Evolutionary conservation across 2,888 invertebrate species (phyloP).

Genomic region (Platypus cylindrus): DNA sequence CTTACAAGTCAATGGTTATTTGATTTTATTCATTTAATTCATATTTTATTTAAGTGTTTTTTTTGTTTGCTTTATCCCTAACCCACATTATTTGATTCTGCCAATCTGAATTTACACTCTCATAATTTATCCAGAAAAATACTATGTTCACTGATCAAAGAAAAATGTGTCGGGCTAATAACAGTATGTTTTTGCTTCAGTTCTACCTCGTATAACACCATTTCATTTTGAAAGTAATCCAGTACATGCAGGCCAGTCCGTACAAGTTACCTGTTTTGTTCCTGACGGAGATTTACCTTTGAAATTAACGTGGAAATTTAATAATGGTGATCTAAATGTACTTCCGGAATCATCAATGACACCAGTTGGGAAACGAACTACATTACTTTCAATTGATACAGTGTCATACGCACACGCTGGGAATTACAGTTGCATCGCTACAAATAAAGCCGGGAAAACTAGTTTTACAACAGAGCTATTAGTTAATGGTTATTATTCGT

Average conservation of each 20-base stretch:
- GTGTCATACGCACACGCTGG: conserved; percentile 42
- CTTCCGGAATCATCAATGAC: conserved; percentile 37
- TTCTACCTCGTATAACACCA: conserved; percentile 65
- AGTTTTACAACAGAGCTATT: conserved; percentile 37
- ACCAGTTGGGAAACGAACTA: conserved; percentile 50
- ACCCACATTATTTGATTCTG: too few species aligned
- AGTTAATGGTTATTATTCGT: conserved; percentile 43
- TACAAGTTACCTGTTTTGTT: conserved; percentile 50
- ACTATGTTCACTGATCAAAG: too few species aligned
- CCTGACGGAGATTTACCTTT: conserved; percentile 68
- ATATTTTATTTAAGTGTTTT: too few species aligned
- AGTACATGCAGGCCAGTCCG: conserved; percentile 32
- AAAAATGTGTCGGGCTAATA: too few species aligned
- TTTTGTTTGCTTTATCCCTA: too few species aligned
- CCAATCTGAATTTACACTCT: too few species aligned
- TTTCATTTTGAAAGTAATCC: conserved; percentile 65
- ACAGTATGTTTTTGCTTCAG: too few species aligned
- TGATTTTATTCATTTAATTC: too few species aligned
- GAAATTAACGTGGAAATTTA: conserved; percentile 59
- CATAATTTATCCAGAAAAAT: too few species aligned
- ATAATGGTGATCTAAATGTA: conserved; percentile 43
- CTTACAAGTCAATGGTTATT: conserved; percentile 62
- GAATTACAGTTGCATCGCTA: conserved; percentile 43
- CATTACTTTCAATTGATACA: conserved; percentile 46
- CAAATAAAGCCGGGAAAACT: conserved; percentile 39